Base-by-base conservation (phyloP, 2,888 invertebrate species). In the Adelphocoris suturalis region DNA sequence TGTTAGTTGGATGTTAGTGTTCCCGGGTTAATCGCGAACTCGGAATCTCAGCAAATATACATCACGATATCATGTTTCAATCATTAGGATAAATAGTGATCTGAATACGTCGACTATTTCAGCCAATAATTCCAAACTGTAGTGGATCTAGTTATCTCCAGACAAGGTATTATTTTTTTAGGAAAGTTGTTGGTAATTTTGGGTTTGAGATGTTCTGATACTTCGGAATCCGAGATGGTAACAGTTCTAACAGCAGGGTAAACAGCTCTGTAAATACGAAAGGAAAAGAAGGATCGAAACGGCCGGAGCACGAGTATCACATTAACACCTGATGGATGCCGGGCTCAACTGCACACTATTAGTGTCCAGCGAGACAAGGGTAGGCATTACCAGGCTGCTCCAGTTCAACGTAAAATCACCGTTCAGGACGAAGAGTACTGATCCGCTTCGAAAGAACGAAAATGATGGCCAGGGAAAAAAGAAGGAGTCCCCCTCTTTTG, bases 261-360 rank as follows among this genome's bases (percentile, higher is more conserved):
- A 78, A 14, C 76, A 47, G 88, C 78, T 78, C 28, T 76, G 88
- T 88, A 88, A 80, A 88, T 88, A 88, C 61, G 78, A 19, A 11
- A 55, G 78, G 28, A 78, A 23, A 75, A 75, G 76, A 86, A 19
- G 16, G 78, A 78, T 75, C 75, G 78, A 16, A 55, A 75, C 48
- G 47, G 48, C 48, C 48, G 9, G 48, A 88, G 88, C 88, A 88
- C 88, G 88, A 88, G 88, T 14, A 78, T 78, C 88, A 78, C 88
- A 88, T 88, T 78, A 88, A 88, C 88, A 88, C 88, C 88, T 88
- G 88, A 88, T 88, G 88, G 88, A 88, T 88, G 88, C 88, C 78
- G 28, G 27, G 48, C 55, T 78, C 52, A 78, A 88, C 78, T 23
- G 19, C 68, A 52, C 87, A 16, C 78, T 88, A 78, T 88, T 88